phyloP scores from a whole-genome alignment of 2,797 vertebrate species.

The Siniperca undulata region DNA sequence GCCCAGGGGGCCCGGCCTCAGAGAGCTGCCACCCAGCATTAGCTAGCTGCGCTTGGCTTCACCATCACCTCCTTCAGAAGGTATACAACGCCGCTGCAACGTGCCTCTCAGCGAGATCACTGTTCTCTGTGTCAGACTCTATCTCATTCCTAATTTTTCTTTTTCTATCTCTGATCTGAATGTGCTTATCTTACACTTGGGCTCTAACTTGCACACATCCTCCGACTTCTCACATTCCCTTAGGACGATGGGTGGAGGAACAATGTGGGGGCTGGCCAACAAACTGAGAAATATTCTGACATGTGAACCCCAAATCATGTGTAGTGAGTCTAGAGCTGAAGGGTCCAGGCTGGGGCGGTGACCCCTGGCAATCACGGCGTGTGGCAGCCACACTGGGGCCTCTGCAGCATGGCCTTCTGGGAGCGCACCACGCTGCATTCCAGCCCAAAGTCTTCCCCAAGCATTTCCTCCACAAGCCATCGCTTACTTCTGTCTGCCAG shows the following conservation, averaged over 20 bases:
- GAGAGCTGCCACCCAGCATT: constrained; percentile 85
- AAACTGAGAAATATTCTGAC: constrained; percentile 67
- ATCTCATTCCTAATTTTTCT: constrained; percentile 62
- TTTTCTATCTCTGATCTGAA: constrained; percentile 60
- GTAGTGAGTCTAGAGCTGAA: constrained; percentile 56
- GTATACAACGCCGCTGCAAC: constrained; percentile 69
- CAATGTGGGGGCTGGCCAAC: constrained; percentile 41
- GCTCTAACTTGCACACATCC: constrained; percentile 51
- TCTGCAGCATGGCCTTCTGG: constrained; percentile 72
- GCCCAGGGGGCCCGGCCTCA: constrained; percentile 66
- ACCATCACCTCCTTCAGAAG: constrained; percentile 65
- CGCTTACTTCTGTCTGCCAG: constrained; percentile 79
- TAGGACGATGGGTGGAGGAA: constrained; percentile 50
- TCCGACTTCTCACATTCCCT: constrained; percentile 39
- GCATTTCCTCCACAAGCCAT: constrained; percentile 77
- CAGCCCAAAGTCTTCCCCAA: constrained; percentile 72
- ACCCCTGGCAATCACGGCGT: constrained; percentile 81
- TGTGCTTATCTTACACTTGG: constrained; percentile 56
- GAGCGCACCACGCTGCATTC: constrained; percentile 72
- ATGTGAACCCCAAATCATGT: constrained; percentile 75
- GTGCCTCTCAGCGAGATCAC: constrained; percentile 25
- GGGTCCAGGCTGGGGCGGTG: constrained; percentile 65
- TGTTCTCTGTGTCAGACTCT: constrained; percentile 48
- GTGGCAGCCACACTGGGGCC: constrained; percentile 78
- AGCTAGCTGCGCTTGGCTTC: constrained; percentile 66